A percentile compares a stretch with the other conserved stretches of the same genome.
Conservation (phyloP, 2,888 invertebrate genomes). For the Cyclophora albipunctata region DNA sequence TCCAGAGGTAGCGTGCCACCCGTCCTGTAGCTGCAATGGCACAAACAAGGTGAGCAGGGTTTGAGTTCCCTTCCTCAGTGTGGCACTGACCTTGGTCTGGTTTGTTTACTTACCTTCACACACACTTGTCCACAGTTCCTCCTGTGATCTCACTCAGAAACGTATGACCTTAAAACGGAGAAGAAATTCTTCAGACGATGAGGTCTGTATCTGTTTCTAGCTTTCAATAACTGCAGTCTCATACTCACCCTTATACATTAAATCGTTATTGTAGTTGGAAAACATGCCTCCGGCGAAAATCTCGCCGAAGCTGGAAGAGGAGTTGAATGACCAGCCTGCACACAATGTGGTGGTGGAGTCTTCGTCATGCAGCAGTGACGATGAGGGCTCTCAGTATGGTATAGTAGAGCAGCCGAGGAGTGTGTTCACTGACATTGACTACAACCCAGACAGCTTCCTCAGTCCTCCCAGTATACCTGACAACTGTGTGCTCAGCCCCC, state of each 20-base stretch:
- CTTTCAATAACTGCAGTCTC: slow-evolving; percentile 3
- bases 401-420: slow-evolving; percentile 51
- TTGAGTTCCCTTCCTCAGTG: slow-evolving; percentile 28
- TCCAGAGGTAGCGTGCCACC: slow-evolving; percentile 37
- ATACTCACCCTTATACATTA: slow-evolving; percentile 6
- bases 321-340: slow-evolving; percentile 44
- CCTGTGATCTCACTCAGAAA: slow-evolving; percentile 55
- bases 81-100: slow-evolving; percentile 47
- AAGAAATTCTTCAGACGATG: slow-evolving; percentile 63
- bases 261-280: slow-evolving; percentile 50
- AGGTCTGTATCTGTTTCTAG: slow-evolving; percentile 41
- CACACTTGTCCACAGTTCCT: slow-evolving; percentile 46
- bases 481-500: slow-evolving; percentile 61
- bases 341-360: slow-evolving; percentile 64
- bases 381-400: slow-evolving; percentile 49
- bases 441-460: slow-evolving; percentile 64
- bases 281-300: slow-evolving; percentile 64
- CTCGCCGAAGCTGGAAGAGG: slow-evolving; percentile 40
- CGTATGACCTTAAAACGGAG: slow-evolving; percentile 59
- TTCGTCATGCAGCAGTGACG: slow-evolving; percentile 63
- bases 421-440: slow-evolving; percentile 60
- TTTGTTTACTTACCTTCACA: slow-evolving; percentile 47
- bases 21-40: slow-evolving; percentile 54
- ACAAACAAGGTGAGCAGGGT: slow-evolving; percentile 60
- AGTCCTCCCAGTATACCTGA: slow-evolving; percentile 68